phyloP scores from a whole-genome alignment of 2,113 vertebrate species.

The Corythornis vintsioides region DNA sequence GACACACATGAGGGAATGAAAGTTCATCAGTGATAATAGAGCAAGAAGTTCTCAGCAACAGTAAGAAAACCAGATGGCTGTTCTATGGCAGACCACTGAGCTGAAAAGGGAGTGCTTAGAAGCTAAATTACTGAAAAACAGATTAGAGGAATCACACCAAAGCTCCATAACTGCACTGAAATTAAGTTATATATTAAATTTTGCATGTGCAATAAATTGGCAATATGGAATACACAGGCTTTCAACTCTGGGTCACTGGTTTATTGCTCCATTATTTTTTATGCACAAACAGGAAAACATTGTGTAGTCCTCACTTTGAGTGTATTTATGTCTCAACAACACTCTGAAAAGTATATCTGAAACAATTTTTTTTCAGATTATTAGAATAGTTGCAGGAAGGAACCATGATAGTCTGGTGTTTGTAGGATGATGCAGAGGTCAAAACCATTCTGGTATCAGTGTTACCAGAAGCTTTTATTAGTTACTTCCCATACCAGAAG shows the following conservation, averaged over 20 bases:
- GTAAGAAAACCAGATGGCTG: neutral
- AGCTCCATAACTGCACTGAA: neutral
- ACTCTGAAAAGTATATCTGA: neutral
- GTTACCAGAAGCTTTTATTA: neutral
- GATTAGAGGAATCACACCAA: neutral
- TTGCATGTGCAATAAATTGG: constrained; percentile 9
- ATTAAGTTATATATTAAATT: constrained; percentile 32
- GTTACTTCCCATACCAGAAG: neutral
- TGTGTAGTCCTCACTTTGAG: constrained; percentile 2
- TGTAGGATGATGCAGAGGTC: neutral
- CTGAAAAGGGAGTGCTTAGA: neutral
- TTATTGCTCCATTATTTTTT: constrained; percentile 41
- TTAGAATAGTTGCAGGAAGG: constrained; percentile 31
- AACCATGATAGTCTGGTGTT: neutral
- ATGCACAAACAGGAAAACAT: constrained; percentile 33
- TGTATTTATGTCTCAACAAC: constrained; percentile 1
- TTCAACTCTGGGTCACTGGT: constrained; percentile 33
- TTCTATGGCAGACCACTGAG: neutral
- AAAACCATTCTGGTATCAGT: neutral
- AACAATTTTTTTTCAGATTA: constrained; percentile 18
- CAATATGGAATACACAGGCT: neutral
- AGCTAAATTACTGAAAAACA: neutral
- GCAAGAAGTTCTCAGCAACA: neutral
- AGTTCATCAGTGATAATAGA: accelerated
- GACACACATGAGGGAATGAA: neutral